These are phyloP conservation scores for Shargacucullia verbasci DNA, from an alignment of 2,888 invertebrate species.

Conservation along the genomic window DNA sequence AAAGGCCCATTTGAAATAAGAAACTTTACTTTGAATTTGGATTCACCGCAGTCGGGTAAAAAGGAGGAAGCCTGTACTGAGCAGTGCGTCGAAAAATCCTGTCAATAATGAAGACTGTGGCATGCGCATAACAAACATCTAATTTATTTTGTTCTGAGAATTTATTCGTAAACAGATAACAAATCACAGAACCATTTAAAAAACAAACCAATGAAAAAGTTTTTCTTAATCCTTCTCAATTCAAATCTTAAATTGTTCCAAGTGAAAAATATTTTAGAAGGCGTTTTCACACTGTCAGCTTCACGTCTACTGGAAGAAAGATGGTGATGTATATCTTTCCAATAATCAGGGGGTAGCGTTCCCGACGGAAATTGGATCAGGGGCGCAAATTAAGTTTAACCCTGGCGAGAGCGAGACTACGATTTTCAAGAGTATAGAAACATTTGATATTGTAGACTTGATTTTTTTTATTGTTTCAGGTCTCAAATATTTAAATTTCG, in stretches of 20 bases:
- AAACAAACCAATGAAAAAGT: conserved; percentile 40
- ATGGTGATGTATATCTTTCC: conserved; percentile 71
- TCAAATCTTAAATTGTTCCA: conserved; percentile 40
- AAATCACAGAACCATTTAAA: too few species aligned
- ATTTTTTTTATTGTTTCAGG: conserved; percentile 26
- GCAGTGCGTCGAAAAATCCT: too few species aligned
- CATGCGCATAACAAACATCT: too few species aligned
- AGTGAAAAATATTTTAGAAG: conserved; percentile 54
- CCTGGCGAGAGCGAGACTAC: conserved; percentile 51
- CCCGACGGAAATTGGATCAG: conserved; percentile 76
- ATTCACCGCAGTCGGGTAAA: too few species aligned
- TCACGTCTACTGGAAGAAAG: conserved; percentile 53
- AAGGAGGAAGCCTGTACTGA: too few species aligned
- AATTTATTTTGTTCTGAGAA: too few species aligned
- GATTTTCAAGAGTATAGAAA: conserved; percentile 63
- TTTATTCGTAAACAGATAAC: too few species aligned
- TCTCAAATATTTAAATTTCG: conserved; percentile 1
- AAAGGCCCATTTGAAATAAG: too few species aligned
- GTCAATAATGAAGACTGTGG: too few species aligned
- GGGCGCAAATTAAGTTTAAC: conserved; percentile 75
- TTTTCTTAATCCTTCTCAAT: conserved; percentile 38
- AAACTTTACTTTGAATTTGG: too few species aligned
- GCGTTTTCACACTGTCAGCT: conserved; percentile 50
- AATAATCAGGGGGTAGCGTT: conserved; percentile 70
- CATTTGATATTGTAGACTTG: conserved; percentile 34